Evolutionary conservation across 2,888 invertebrate species (phyloP).

Genomic region (Tenthredo livida): DNA sequence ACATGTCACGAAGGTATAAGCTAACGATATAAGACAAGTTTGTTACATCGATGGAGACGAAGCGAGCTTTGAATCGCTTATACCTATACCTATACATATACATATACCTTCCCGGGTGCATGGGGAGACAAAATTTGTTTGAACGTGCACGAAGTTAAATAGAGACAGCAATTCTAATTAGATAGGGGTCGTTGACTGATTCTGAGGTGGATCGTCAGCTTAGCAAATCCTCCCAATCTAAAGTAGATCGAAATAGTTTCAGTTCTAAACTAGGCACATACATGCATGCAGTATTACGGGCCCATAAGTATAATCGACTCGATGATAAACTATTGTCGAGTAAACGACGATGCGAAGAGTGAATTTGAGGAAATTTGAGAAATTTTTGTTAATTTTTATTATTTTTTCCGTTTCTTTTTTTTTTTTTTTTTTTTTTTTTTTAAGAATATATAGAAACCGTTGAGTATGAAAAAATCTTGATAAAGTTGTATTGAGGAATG

Average conservation of each 20-base stretch:
- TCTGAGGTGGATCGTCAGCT: background rate
- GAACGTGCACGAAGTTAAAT: conserved; percentile 15
- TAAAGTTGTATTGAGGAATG: no score
- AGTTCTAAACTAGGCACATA: background rate
- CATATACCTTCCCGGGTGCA: background rate
- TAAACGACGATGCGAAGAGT: background rate
- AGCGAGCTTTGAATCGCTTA: background rate
- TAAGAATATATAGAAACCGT: no score
- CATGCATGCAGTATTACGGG: no score
- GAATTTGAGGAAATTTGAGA: background rate
- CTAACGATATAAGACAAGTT: conserved; percentile 9
- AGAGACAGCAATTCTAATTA: conserved; percentile 30
- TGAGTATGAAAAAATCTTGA: no score
- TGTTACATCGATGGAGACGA: conserved; percentile 32
- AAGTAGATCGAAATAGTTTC: background rate
- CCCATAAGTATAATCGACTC: background rate
- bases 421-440: no score
- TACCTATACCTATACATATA: no score
- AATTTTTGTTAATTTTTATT: no score
- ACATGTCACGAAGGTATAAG: background rate
- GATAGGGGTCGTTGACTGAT: conserved; percentile 36
- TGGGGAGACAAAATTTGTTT: conserved; percentile 7
- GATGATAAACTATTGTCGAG: background rate
- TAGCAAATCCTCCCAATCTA: background rate
- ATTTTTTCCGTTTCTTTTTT: no score